Evolutionary conservation across 2,888 invertebrate species (phyloP), one percentile per base, ranked within the genome.

Genomic region (Lithophane leautieri): DNA sequence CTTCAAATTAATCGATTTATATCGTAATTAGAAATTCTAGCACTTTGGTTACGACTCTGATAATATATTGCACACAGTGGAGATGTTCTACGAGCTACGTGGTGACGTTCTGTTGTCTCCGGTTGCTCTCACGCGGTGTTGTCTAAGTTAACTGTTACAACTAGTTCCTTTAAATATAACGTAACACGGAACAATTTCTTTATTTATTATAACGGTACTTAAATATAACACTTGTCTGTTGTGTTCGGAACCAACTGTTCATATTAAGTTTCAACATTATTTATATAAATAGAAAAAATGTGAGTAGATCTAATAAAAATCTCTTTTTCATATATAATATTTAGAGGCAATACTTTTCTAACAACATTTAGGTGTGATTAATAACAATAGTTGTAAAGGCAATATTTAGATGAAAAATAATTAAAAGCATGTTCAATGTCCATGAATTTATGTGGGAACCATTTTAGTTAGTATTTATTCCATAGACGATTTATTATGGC

Each of bases 291-390:
- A 92, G 92, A 92, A 91, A 92, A 89, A 90, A 89, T 92, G 90
- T 95, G 94, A 94, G 94, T 95, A 96, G 95, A 90, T 92, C 92
- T 95, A 93, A 92, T 92, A 89, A 91, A 92, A 93, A 93, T 93
- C 93, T 94, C 93, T 93, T 93, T 83, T 93, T 94, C 94, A 91
- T 93, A 91, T 93, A 90, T 94, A 92, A 94, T 93, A 93, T 93
- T 94, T 95, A 96, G 95, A 94, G 94, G 95, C 95, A 95, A 95
- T 96, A 96, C 94, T 95, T 95, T 96, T 95, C 93, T 95, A 95
- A 95, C 93, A 94, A 94, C 93, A 93, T 94, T 93, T 95, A 96
- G 95, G 93, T 94, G 95, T 95, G 92, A 94, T 92, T 93, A 92
- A 93, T 94, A 94, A 95, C 94, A 94, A 95, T 96, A 96, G 94